phyloP scores from a whole-genome alignment of 1,140 invertebrate species.

The Formica exsecta region DNA sequence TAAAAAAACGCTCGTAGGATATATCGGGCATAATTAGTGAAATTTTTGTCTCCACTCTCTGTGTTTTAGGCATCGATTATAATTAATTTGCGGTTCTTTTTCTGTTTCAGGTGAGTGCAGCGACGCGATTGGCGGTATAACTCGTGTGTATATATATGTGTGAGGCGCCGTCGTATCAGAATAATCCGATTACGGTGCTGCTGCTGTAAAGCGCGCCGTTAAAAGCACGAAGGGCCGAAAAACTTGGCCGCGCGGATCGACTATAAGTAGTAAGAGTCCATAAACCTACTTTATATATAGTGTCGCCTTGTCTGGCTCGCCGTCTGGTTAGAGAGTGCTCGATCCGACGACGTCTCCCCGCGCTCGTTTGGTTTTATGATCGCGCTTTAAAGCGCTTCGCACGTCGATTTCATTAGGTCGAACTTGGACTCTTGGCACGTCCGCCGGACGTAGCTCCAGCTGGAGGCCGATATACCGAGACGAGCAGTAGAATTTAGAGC shows the following conservation, averaged over 20 bases:
- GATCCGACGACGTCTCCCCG: not conserved
- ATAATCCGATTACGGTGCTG: constrained; percentile 59
- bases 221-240: constrained; percentile 54
- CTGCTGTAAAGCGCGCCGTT: constrained; percentile 14
- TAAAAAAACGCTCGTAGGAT: not conserved
- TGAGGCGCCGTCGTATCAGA: not conserved
- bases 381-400: constrained; percentile 10
- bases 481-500: constrained; percentile 8
- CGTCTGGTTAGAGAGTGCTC: constrained; percentile 13
- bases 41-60: not conserved
- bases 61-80: not conserved
- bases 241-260: constrained; percentile 47
- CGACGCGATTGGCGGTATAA: constrained; percentile 4
- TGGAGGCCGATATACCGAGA: not conserved
- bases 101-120: constrained; percentile 43
- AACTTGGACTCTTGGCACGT: constrained; percentile 13
- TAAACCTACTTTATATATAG: constrained; percentile 51
- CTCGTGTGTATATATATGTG: not conserved
- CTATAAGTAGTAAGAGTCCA: constrained; percentile 4
- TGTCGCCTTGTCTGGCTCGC: constrained; percentile 40
- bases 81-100: not conserved
- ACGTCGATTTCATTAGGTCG: constrained; percentile 53
- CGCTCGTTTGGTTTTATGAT: constrained; percentile 34
- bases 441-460: constrained; percentile 4
- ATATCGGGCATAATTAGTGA: not conserved